A percentile compares a stretch with the other conserved stretches of the same genome.
These are phyloP conservation scores for Heterochromis multidens DNA, from an alignment of 2,113 vertebrate species.

Conservation along the genomic window DNA sequence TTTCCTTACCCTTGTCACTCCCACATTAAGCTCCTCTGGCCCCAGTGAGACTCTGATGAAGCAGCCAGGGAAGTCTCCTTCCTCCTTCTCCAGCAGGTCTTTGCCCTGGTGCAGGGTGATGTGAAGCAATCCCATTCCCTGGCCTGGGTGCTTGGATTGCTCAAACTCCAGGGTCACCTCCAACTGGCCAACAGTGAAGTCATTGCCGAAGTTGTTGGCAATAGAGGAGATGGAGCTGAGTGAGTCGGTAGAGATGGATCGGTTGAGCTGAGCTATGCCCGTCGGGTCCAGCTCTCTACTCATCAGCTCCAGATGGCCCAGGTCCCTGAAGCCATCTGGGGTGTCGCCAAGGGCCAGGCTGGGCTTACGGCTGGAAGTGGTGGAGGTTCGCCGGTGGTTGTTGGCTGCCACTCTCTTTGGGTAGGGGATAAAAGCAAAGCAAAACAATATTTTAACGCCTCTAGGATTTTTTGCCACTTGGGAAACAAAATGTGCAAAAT, in stretches of 20 bases:
- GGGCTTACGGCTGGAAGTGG: constrained; percentile 74
- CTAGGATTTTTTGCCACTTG: not conserved
- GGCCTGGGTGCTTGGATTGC: constrained; percentile 44
- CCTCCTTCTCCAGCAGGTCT: constrained; percentile 94
- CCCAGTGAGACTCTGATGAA: constrained; percentile 90
- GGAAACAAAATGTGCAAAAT: not conserved
- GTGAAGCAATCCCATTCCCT: constrained; percentile 67
- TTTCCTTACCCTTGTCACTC: constrained; percentile 85
- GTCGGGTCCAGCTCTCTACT: constrained; percentile 84
- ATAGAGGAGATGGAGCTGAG: constrained; percentile 95
- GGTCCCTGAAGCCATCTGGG: constrained; percentile 86
- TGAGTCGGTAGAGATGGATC: constrained; percentile 90
- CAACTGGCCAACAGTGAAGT: constrained; percentile 92
- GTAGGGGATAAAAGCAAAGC: not conserved
- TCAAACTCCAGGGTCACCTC: constrained; percentile 91
- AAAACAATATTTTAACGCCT: not conserved
- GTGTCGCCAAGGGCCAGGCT: constrained; percentile 85
- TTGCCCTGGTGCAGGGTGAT: constrained; percentile 92
- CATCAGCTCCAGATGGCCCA: constrained; percentile 94
- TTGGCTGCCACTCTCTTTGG: constrained; percentile 76
- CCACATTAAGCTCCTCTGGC: constrained; percentile 88
- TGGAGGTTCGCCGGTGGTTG: constrained; percentile 69
- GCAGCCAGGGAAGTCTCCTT: constrained; percentile 88
- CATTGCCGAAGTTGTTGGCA: constrained; percentile 94
- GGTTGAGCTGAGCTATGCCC: constrained; percentile 74